phyloP scores from a whole-genome alignment of 2,113 vertebrate species.

The Vombatus ursinus region DNA sequence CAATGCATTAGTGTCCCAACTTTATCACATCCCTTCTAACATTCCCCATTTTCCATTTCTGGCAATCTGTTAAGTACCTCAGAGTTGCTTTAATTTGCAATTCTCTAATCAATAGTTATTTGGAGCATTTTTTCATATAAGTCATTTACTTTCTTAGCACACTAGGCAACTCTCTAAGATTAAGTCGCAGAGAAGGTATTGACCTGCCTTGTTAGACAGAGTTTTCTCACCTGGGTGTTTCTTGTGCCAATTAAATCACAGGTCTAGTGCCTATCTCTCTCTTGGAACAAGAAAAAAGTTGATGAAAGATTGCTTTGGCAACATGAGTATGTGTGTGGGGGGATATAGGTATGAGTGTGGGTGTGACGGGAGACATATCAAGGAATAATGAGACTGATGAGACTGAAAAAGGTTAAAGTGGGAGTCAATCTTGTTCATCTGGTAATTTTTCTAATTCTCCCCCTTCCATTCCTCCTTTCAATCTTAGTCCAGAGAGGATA shows the following conservation, averaged over 20 bases:
- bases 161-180: not conserved
- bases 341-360: not conserved
- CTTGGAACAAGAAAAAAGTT: not conserved
- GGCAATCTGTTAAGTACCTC: not conserved
- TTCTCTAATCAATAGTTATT: not conserved
- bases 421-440: not conserved
- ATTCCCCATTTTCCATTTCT: not conserved
- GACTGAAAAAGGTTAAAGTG: not conserved
- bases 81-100: not conserved
- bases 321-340: not conserved
- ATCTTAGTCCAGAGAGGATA: not conserved
- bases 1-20: not conserved
- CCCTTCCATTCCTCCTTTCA: not conserved
- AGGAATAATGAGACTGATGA: not conserved
- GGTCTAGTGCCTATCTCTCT: not conserved
- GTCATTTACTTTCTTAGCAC: not conserved
- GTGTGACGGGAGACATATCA: not conserved
- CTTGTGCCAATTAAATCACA: not conserved
- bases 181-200: not conserved
- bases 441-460: not conserved
- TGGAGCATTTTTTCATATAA: not conserved
- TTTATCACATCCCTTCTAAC: not conserved
- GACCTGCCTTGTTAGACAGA: not conserved
- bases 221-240: not conserved
- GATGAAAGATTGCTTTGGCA: not conserved